Evolutionary conservation across 2,113 vertebrate species (phyloP), one percentile per base, ranked within the genome.

Genomic region (Lonchura striata): DNA sequence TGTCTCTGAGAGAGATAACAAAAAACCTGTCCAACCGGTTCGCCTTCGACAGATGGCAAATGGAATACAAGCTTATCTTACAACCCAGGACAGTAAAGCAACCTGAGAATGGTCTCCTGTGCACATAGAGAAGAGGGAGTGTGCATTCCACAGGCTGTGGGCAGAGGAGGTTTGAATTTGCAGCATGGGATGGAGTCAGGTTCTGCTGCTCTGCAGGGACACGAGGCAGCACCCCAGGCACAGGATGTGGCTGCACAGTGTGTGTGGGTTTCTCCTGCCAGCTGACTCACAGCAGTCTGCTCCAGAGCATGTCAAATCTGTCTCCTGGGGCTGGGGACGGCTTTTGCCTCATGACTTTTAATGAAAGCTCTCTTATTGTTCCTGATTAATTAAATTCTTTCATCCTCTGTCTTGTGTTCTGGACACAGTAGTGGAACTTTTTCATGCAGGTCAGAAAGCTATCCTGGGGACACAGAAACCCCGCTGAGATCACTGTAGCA

Each of bases 301-400:
- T 93, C 63, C 90, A 90, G 39, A 94, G 82, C 92, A 57, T 18
- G 28, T 52, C 95, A 86, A 70, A 95, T 92, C 79, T 86, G 72
- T 92, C 94, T 95, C 95, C 92, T 92, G 90, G 82, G 92, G 95
- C 85, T 83, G 88, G 64, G 88, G 86, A 83, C 0, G 9, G 80
- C 81, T 90, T 95, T 93, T 94, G 88, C 88, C 86, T 96, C 90
- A 52, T 97, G 92, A 93, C 72, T 95, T 93, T 66, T 74, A 95
- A 81, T 92, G 91, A 95, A 94, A 93, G 83, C 60, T 81, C 78
- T 87, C 76, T 90, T 77, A 81, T 88, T 97, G 92, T 90, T 92
- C 80, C 82, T 90, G 92, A 95, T 92, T 93, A 94, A 90, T 90
- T 88, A 70, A 87, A 84, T 77, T 93, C 59, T 96, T 94, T 92